These are phyloP conservation scores for Poecilia picta DNA, from an alignment of 2,797 vertebrate genomes.

Conservation along the genomic window DNA sequence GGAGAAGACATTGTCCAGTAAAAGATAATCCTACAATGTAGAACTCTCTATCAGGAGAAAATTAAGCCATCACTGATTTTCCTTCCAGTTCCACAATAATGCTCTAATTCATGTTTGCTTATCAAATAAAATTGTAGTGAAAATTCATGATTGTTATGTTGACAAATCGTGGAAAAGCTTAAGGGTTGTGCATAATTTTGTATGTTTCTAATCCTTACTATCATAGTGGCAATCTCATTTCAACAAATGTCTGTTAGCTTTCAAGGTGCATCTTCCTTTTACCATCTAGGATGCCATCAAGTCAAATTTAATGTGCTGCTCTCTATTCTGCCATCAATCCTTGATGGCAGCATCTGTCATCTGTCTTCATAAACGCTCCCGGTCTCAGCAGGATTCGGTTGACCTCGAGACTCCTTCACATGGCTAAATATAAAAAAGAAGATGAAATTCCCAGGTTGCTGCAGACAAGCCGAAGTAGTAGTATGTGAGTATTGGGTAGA, in stretches of 20 bases:
- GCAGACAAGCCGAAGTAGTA: constrained; percentile 26
- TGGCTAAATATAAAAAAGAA: constrained; percentile 42
- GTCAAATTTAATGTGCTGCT: constrained; percentile 46
- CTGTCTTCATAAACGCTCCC: constrained; percentile 43
- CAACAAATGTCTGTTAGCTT: constrained; percentile 14
- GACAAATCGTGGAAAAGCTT: background rate
- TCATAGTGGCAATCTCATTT: constrained; percentile 8
- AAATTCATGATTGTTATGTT: background rate
- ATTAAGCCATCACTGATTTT: background rate
- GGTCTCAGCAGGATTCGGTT: constrained; percentile 30
- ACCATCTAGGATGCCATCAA: constrained; percentile 16
- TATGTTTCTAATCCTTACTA: constrained; percentile 11
- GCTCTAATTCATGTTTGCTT: background rate
- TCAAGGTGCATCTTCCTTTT: constrained; percentile 23
- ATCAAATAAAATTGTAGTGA: background rate
- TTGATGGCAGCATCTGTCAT: constrained; percentile 34
- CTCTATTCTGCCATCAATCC: constrained; percentile 53
- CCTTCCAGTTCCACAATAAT: background rate
- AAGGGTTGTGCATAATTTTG: background rate
- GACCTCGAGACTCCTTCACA: constrained; percentile 39
- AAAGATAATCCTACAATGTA: background rate
- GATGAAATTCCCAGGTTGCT: constrained; percentile 38
- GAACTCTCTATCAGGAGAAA: background rate
- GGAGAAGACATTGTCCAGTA: background rate
- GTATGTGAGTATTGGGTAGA: background rate